phyloP scores from a whole-genome alignment of 2,113 vertebrate species.

The Vulpes ferrilata region DNA sequence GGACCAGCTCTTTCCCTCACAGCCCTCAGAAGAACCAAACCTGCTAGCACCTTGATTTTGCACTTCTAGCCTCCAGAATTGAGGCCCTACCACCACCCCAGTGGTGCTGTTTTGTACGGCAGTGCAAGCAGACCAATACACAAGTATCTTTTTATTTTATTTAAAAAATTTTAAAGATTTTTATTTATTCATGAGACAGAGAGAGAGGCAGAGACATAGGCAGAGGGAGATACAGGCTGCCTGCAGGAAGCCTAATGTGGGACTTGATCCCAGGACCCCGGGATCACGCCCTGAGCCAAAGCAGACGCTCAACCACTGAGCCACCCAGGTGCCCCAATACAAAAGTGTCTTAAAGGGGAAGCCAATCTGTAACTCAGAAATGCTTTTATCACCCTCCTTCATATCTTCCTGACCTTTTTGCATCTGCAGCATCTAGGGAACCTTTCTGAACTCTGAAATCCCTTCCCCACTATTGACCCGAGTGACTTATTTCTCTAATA shows the following conservation, averaged over 20 bases:
- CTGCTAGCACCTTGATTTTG: not conserved
- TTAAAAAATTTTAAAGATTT: no score
- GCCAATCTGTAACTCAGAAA: not conserved
- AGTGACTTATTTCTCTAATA: not conserved
- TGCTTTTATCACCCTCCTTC: not conserved
- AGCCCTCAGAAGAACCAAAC: not conserved
- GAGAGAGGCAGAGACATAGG: no score
- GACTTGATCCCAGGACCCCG: no score
- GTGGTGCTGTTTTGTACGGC: not conserved
- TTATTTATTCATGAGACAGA: no score
- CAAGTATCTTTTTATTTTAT: no score
- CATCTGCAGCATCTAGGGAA: not conserved
- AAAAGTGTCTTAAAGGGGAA: not conserved
- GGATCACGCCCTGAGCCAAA: no score
- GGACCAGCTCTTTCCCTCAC: not conserved
- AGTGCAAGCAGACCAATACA: not conserved
- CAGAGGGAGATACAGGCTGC: no score
- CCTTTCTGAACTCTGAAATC: not conserved
- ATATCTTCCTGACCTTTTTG: not conserved
- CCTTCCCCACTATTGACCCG: not conserved
- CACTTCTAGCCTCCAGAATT: not conserved
- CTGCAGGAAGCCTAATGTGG: no score
- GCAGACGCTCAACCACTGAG: no score
- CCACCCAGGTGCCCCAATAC: not conserved
- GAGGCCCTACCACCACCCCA: not conserved